A percentile compares a stretch with the other conserved stretches of the same genome.
Evolutionary conservation across 2,888 invertebrate species (phyloP).

Genomic region (Cybosia mesomella): DNA sequence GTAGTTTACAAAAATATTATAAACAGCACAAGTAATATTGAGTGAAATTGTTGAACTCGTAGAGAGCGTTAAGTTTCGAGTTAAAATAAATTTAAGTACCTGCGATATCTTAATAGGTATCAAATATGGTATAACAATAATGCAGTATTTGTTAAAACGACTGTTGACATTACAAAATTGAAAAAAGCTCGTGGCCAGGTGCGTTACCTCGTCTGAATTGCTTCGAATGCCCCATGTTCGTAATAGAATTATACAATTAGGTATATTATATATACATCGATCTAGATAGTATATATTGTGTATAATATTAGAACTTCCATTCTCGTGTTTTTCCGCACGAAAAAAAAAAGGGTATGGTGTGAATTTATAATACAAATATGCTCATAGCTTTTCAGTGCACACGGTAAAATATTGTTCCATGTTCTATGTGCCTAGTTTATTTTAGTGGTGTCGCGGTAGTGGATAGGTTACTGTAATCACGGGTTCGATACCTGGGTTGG

Average conservation of each 20-base stretch:
- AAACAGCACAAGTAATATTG: too few relatives aligned
- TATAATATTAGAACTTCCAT: neutral
- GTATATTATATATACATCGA: slow-evolving; percentile 48
- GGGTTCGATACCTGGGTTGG: too few relatives aligned
- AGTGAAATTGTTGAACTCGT: too few relatives aligned
- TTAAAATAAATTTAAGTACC: neutral
- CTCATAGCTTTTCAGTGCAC: neutral
- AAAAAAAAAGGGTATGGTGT: too few relatives aligned
- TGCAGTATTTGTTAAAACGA: neutral
- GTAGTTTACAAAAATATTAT: too few relatives aligned
- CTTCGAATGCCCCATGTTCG: slow-evolving; percentile 36
- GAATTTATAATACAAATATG: neutral
- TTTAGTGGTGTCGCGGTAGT: too few relatives aligned
- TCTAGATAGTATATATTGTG: slow-evolving; percentile 3
- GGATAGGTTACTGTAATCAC: too few relatives aligned
- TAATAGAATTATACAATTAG: slow-evolving; percentile 56
- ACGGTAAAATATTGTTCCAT: too few relatives aligned
- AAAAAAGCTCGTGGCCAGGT: slow-evolving; percentile 38
- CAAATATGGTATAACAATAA: too few relatives aligned
- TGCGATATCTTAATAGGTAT: neutral
- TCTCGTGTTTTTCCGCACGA: neutral
- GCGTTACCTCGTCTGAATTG: slow-evolving; percentile 38
- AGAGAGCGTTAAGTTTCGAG: too few relatives aligned
- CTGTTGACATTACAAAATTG: neutral
- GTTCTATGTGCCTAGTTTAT: neutral